Conservation (phyloP, 2,797 vertebrate species). For the Eospalax fontanierii region DNA sequence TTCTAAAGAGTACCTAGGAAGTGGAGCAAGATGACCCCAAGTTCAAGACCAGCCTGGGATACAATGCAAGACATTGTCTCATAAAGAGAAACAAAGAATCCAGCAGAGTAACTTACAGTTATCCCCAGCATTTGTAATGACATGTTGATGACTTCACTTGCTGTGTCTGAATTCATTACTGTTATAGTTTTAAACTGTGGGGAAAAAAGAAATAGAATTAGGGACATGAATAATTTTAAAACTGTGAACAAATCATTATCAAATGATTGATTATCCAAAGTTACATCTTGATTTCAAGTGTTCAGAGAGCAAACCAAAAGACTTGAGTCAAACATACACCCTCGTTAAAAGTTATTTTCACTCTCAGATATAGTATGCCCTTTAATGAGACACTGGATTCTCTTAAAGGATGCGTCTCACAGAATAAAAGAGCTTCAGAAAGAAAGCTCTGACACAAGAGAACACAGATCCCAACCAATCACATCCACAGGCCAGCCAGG, state of each 20-base stretch:
- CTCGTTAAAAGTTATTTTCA: background rate
- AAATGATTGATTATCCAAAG: constrained; percentile 49
- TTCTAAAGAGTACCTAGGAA: constrained; percentile 4
- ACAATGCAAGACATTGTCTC: background rate
- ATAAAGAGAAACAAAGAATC: background rate
- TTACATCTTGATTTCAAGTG: constrained; percentile 27
- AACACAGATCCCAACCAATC: background rate
- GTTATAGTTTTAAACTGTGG: constrained; percentile 95
- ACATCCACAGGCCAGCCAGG: background rate
- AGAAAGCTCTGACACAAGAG: background rate
- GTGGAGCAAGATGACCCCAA: background rate
- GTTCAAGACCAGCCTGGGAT: background rate
- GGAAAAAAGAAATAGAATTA: constrained; percentile 81
- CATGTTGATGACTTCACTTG: constrained; percentile 94
- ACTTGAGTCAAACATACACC: constrained; percentile 14
- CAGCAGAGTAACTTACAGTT: constrained; percentile 91
- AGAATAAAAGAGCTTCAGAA: constrained; percentile 3
- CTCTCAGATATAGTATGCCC: background rate
- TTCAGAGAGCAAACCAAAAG: background rate
- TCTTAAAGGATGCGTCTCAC: constrained; percentile 22
- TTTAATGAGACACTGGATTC: constrained; percentile 30
- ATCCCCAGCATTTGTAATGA: constrained; percentile 96
- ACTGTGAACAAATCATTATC: constrained; percentile 44
- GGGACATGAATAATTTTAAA: constrained; percentile 73
- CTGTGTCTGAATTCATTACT: constrained; percentile 94